Evolutionary conservation across 2,888 invertebrate species (phyloP).

Genomic region (Calliopum simillimum): DNA sequence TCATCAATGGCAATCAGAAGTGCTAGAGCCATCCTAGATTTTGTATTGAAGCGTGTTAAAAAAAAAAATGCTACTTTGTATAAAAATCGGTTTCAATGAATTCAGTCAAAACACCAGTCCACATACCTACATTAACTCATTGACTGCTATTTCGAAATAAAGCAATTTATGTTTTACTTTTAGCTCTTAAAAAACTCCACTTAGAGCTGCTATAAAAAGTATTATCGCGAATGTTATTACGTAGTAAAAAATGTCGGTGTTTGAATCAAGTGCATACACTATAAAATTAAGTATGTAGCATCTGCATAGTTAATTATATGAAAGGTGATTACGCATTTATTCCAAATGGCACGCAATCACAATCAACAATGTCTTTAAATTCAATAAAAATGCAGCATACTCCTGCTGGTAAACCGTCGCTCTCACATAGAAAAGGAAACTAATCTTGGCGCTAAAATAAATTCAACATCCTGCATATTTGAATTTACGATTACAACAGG

Average conservation of each 20-base stretch:
- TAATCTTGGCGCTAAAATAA: constrained; percentile 26
- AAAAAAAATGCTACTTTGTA: too few species aligned
- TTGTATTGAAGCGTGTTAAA: too few species aligned
- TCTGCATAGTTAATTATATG: constrained; percentile 3
- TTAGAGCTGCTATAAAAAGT: constrained; percentile 23
- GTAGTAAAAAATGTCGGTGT: constrained; percentile 22
- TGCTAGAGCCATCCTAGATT: too few species aligned
- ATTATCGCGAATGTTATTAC: constrained; percentile 30
- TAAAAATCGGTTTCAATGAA: too few species aligned
- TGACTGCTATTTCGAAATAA: constrained; percentile 20
- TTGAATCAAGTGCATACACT: constrained; percentile 30
- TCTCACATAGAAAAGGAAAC: neutral
- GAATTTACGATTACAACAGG: constrained; percentile 26
- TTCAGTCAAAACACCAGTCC: too few species aligned
- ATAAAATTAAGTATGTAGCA: constrained; percentile 17
- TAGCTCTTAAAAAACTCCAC: neutral
- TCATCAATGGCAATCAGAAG: too few species aligned
- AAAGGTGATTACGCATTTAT: constrained; percentile 14
- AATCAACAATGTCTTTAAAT: too few species aligned
- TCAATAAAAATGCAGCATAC: neutral
- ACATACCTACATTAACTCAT: too few species aligned
- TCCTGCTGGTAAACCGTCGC: neutral
- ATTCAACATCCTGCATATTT: constrained; percentile 17
- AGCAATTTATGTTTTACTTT: constrained; percentile 23
- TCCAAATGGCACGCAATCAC: constrained; percentile 17